These are phyloP conservation scores for Zaprionus camerounensis DNA, from an alignment of 1,140 invertebrate species.

Conservation along the genomic window DNA sequence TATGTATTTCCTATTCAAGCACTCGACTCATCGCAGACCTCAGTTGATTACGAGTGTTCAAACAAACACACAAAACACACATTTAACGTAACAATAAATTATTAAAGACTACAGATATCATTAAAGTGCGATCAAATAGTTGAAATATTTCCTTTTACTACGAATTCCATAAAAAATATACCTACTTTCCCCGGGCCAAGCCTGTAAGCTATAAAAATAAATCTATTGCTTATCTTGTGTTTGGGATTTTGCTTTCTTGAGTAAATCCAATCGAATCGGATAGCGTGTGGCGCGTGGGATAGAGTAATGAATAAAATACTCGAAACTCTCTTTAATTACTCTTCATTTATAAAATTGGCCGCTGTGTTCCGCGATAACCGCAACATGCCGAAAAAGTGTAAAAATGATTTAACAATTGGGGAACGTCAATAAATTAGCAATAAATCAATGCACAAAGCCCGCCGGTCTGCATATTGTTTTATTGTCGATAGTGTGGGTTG, in stretches of 20 bases:
- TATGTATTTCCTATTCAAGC: slow-evolving; percentile 51
- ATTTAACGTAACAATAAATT: background rate
- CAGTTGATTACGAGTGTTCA: slow-evolving; percentile 14
- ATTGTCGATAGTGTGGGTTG: slow-evolving; percentile 59
- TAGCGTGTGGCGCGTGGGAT: slow-evolving; percentile 55
- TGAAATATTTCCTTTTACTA: slow-evolving; percentile 8
- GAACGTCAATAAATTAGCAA: slow-evolving; percentile 74
- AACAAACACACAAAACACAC: slow-evolving; percentile 8
- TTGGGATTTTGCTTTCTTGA: slow-evolving; percentile 21
- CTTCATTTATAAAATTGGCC: slow-evolving; percentile 53
- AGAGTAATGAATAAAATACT: slow-evolving; percentile 64
- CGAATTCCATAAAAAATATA: slow-evolving; percentile 5
- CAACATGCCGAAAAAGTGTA: slow-evolving; percentile 53
- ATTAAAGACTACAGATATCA: slow-evolving; percentile 15
- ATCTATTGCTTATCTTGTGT: slow-evolving; percentile 17
- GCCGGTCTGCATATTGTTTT: slow-evolving; percentile 63
- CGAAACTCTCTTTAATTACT: slow-evolving; percentile 71
- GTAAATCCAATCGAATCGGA: slow-evolving; percentile 57
- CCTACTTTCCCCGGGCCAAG: slow-evolving; percentile 19
- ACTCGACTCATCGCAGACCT: slow-evolving; percentile 31
- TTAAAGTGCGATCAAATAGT: slow-evolving; percentile 24
- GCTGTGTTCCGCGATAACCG: slow-evolving; percentile 57
- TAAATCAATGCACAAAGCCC: slow-evolving; percentile 62
- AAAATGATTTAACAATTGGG: slow-evolving; percentile 75
- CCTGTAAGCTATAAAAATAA: background rate